Evolutionary conservation across 2,113 vertebrate genomes (phyloP).

Genomic region (Rousettus leschenaultii): DNA sequence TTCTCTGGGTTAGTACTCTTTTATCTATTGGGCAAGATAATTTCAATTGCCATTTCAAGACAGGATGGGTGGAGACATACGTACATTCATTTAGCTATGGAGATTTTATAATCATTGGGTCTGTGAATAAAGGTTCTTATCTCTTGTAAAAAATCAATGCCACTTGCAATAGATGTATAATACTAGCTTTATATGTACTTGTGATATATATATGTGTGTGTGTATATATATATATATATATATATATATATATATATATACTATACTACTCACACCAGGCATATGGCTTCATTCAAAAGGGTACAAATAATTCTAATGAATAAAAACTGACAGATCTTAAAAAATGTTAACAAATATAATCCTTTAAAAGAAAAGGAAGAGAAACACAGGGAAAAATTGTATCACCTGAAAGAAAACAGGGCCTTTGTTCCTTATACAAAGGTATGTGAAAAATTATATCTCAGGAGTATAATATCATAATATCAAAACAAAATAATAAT

Average conservation of each 20-base stretch:
- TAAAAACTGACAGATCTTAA: background rate
- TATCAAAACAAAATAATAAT: background rate
- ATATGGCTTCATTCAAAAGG: background rate
- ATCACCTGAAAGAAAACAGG: background rate
- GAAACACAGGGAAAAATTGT: background rate
- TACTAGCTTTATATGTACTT: background rate
- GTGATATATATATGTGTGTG: background rate
- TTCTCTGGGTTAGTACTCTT: background rate
- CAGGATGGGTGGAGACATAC: background rate
- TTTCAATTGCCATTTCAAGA: background rate
- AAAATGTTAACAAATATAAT: background rate
- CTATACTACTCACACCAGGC: background rate
- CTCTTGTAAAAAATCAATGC: background rate
- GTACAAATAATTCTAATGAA: background rate
- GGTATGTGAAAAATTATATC: background rate
- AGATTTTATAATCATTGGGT: background rate
- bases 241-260: too few species aligned
- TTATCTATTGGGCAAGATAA: background rate
- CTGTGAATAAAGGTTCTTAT: background rate
- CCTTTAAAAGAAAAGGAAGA: background rate
- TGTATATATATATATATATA: too few species aligned
- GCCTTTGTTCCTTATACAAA: background rate
- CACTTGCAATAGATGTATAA: background rate
- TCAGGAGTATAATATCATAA: background rate
- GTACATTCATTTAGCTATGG: background rate